Evolutionary conservation across 2,888 invertebrate genomes (phyloP).

Genomic region (Cephus spinipes): DNA sequence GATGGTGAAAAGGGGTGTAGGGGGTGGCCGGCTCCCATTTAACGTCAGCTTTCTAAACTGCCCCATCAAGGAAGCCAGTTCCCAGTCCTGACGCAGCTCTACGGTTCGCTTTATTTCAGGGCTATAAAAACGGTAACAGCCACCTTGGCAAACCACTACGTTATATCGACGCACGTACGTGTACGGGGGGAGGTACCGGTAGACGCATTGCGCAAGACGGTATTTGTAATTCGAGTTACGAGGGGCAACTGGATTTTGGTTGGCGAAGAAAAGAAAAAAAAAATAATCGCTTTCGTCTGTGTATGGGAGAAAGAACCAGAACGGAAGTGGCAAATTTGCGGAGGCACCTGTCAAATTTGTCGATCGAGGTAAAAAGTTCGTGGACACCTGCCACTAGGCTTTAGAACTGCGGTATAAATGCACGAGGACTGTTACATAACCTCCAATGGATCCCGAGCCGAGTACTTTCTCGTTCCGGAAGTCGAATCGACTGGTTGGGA

Average conservation of each 20-base stretch:
- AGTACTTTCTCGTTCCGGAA: not conserved
- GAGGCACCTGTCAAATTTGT: not conserved
- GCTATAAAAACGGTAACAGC: slow-evolving; percentile 4
- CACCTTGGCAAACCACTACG: not conserved
- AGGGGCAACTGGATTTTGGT: not conserved
- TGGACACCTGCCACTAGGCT: not conserved
- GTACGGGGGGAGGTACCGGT: not conserved
- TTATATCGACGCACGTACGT: not conserved
- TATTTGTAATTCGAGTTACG: not conserved
- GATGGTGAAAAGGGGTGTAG: not conserved
- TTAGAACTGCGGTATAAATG: not conserved
- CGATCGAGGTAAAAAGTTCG: not conserved
- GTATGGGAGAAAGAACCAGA: not conserved
- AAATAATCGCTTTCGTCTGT: too few relatives aligned
- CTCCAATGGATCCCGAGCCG: not conserved
- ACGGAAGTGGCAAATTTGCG: not conserved
- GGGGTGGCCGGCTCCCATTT: not conserved
- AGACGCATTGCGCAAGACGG: not conserved
- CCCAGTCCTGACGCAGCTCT: slow-evolving; percentile 8
- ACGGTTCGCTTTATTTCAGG: slow-evolving; percentile 4
- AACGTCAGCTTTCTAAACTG: slow-evolving; percentile 11
- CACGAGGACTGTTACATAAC: not conserved
- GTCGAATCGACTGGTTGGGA: not conserved
- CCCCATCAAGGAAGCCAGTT: not conserved
- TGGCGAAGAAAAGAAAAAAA: not conserved